Evolutionary conservation across 2,888 invertebrate genomes (phyloP), one percentile per base, ranked within the genome.

Genomic region (Lepidocyrtoides sp.): DNA sequence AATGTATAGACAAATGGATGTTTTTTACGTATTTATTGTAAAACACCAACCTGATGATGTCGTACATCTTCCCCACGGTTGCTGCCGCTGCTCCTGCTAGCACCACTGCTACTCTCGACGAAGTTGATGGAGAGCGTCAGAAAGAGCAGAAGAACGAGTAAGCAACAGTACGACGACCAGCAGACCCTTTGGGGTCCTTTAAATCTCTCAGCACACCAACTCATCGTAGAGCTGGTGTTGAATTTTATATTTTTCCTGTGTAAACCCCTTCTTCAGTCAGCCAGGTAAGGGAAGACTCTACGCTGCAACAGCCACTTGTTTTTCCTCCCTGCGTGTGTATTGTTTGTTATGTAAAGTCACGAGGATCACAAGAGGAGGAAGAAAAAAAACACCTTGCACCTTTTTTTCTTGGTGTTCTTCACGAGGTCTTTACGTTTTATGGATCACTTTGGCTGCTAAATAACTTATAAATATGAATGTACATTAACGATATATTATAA

Each of bases 141-240:
- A 86, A 91, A 91, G 92, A 93, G 88, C 54, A 92, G 79, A 48
- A 92, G 93, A 66, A 51, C 87, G 83, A 72, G 79, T 86, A 88
- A 92, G 79, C 89, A 93, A 72, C 86, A 77, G 66, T 81, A n/a
- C n/a, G n/a, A 92, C 72, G 88, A 69, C n/a, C 92, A 91, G 92
- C 92, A 91, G 92, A 91, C 89, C 92, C 93, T 92, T 92, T 92
- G 90, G 89, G 92, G 91, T 89, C 93, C 93, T 91, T 92, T 92
- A 85, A 91, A 86, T 91, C 92, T 91, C 87, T 90, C 89, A 85
- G 90, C 91, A 85, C 91, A 91, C 92, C 92, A 93, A 92, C 83
- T 92, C 93, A 93, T 93, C 60, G 81, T 91, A 36, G 57, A 32
- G 17, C 36, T 69, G 26, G 66, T 66, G 66, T 66, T 20, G 69